Base-by-base conservation (phyloP, 2,113 vertebrate species). In the Crotalus helleri region DNA sequence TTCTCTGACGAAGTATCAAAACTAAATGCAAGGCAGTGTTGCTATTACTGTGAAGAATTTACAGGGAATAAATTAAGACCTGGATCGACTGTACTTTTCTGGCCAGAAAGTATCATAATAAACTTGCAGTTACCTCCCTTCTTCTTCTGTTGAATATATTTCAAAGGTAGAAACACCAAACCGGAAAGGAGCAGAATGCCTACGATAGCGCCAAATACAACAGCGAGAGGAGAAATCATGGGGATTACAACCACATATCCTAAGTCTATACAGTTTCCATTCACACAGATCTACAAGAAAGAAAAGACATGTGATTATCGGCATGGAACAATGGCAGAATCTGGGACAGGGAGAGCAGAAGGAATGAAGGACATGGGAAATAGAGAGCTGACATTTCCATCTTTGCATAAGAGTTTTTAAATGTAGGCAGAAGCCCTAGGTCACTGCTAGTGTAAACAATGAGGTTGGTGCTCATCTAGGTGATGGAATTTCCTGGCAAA, bases 231-330 rank as follows among this genome's bases (percentile, higher is more conserved):
- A 90, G 98, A 97, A 93, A 97, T 97, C 0, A 95, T 92, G 92
- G 96, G 95, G 3, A 97, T 94, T 4, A 97, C 91, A 44, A 98
- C 95, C 81, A 99, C 99, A 0, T 91, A 97, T 49, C 98, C 99
- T 93, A 99, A 97, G 0, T 95, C 93, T 53, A 96, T 0, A 19
- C 98, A 98, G 24, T 95, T 96, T 0, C 97, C 97, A 0, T 99
- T 99, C 91, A 99, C 91, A 0, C 98, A 98, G 91, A 98, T 93
- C 97, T 97, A 87, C 21, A 93, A 90, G 57, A 91, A 55, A 61
- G 85, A 94, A 19, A 46, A 85, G 13, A 87, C 54, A 92, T 17
- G 23, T 26, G 74, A 33, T 86, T 90, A 90, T 54, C 9, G 21
- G 29, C n/a, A 51, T 33, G 3, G 49, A 2, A 17, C 64, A 64